Percentiles rank a stretch among this genome's conserved stretches.
These are phyloP conservation scores for Wasmannia auropunctata DNA, from an alignment of 1,140 invertebrate genomes.

Conservation along the genomic window DNA sequence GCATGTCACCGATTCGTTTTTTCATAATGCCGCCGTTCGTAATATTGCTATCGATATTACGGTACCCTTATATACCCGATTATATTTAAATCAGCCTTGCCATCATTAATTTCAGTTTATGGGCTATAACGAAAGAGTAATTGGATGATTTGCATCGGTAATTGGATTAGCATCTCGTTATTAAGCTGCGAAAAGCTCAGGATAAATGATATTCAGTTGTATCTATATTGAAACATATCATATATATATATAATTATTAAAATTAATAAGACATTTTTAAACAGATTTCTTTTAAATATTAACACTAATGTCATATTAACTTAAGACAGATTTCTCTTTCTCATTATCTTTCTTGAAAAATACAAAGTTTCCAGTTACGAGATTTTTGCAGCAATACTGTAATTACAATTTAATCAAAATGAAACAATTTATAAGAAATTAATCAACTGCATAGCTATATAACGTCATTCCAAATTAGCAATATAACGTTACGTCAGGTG, in stretches of 20 bases:
- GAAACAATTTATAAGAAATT: neutral
- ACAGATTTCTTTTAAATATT: neutral
- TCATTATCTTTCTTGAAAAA: neutral
- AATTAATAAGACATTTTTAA: neutral
- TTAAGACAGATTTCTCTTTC: neutral
- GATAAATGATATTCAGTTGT: neutral
- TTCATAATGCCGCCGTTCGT: constrained; percentile 2
- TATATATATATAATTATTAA: neutral
- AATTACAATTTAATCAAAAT: neutral
- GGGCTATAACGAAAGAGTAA: neutral
- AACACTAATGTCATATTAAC: neutral
- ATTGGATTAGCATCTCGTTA: constrained; percentile 17
- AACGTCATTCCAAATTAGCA: neutral
- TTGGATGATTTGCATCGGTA: neutral
- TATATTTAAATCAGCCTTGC: neutral
- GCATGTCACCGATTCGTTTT: constrained; percentile 43
- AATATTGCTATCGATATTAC: neutral
- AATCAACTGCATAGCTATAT: neutral
- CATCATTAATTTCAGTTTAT: constrained; percentile 14
- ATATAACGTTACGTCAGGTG: neutral
- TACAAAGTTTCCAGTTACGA: neutral
- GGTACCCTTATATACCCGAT: neutral
- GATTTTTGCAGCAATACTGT: neutral
- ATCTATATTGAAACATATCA: neutral
- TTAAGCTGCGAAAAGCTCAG: neutral